These are phyloP conservation scores for Pseudochromis fuscus DNA, from an alignment of 2,797 vertebrate genomes.

Conservation along the genomic window DNA sequence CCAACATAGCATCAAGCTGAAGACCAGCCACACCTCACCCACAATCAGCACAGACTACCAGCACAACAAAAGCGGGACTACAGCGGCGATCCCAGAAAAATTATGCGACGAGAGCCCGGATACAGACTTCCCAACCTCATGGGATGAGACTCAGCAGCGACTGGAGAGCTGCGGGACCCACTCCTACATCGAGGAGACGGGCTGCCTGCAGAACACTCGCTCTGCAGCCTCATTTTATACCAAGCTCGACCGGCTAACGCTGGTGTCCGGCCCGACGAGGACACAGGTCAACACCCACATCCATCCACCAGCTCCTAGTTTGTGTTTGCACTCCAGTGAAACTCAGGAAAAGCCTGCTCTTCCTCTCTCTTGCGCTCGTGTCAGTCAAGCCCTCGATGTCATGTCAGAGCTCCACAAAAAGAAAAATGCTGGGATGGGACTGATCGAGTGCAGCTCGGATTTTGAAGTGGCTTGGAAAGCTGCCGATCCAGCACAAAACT, in stretches of 20 bases:
- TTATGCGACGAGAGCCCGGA: constrained; percentile 68
- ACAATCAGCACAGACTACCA: constrained; percentile 78
- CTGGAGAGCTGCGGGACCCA: constrained; percentile 84
- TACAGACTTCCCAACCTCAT: constrained; percentile 70
- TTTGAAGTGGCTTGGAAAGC: constrained; percentile 83
- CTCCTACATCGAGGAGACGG: constrained; percentile 87
- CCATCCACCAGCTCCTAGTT: constrained; percentile 77
- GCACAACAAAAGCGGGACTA: constrained; percentile 51
- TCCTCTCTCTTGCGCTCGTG: constrained; percentile 79
- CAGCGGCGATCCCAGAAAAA: constrained; percentile 24
- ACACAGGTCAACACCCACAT: constrained; percentile 64
- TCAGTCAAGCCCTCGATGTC: constrained; percentile 78
- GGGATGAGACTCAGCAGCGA: constrained; percentile 81
- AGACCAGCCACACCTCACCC: constrained; percentile 85
- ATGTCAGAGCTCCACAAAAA: constrained; percentile 75
- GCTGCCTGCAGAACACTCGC: constrained; percentile 82
- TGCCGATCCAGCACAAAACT: constrained; percentile 67
- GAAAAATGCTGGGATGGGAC: constrained; percentile 71
- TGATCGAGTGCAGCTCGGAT: constrained; percentile 79
- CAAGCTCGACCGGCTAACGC: constrained; percentile 62
- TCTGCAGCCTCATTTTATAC: constrained; percentile 69
- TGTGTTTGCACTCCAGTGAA: constrained; percentile 76
- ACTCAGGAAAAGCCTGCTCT: constrained; percentile 83
- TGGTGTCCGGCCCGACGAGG: constrained; percentile 61
- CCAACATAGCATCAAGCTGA: constrained; percentile 80